Percentiles rank a stretch among this genome's conserved stretches.
Conservation (phyloP, 2,797 vertebrate genomes). For the Philypnodon macrostomus region DNA sequence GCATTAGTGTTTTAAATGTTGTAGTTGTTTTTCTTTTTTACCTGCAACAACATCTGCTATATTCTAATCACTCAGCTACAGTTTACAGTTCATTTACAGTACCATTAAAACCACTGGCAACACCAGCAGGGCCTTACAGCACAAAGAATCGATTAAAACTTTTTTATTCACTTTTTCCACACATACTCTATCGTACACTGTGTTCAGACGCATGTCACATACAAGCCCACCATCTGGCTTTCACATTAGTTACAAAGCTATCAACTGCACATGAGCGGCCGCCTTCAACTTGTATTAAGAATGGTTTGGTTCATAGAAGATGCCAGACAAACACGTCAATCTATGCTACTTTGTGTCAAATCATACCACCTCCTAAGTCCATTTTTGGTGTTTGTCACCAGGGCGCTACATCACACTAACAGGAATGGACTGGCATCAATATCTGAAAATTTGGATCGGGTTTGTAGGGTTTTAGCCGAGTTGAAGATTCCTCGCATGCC, state of each 20-base stretch:
- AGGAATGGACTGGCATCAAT: conserved; percentile 28
- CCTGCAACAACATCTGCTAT: background rate
- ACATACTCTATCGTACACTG: conserved; percentile 1
- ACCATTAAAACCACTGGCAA: conserved; percentile 27
- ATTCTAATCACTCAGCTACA: conserved; percentile 25
- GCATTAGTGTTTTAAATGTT: too few species aligned
- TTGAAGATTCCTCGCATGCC: conserved; percentile 62
- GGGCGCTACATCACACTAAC: conserved; percentile 29
- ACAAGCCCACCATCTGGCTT: conserved; percentile 30
- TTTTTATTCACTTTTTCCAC: conserved; percentile 12
- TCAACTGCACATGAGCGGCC: conserved; percentile 5
- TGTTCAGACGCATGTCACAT: conserved; percentile 10
- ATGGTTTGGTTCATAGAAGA: conserved; percentile 3
- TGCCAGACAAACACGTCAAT: conserved; percentile 13
- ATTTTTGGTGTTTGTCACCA: conserved; percentile 31
- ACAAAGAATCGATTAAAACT: conserved; percentile 22
- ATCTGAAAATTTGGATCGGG: conserved; percentile 29
- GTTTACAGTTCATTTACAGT: conserved; percentile 23
- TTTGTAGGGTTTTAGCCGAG: conserved; percentile 33
- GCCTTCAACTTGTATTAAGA: background rate
- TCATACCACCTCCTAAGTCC: conserved; percentile 1
- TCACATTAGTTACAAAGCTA: conserved; percentile 32
- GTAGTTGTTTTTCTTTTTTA: background rate
- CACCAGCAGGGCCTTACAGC: background rate
- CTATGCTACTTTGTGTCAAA: background rate